phyloP scores from a whole-genome alignment of 2,113 vertebrate species.

The Dinomys branickii region DNA sequence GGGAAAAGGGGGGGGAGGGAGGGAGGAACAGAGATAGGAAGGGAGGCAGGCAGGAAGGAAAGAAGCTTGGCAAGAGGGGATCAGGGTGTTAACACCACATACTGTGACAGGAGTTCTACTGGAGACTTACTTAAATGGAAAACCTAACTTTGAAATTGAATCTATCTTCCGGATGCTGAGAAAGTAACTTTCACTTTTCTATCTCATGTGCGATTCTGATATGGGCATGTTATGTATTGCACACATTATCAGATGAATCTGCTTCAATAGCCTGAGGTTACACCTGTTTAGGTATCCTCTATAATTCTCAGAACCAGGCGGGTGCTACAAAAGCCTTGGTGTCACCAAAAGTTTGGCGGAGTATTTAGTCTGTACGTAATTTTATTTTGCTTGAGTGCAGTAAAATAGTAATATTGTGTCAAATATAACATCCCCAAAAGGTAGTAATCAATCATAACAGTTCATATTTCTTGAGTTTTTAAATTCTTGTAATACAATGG shows the following conservation, averaged over 20 bases:
- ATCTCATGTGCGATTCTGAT: neutral
- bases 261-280: neutral
- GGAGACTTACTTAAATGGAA: neutral
- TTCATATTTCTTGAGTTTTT: conserved; percentile 31
- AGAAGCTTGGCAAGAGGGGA: neutral
- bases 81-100: neutral
- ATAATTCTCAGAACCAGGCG: conserved; percentile 1
- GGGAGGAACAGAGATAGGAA: neutral
- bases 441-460: neutral
- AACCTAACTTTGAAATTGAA: neutral
- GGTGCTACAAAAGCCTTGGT: conserved; percentile 37
- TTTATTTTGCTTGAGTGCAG: neutral
- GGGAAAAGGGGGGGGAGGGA: neutral
- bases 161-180: neutral
- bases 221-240: neutral
- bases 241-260: conserved; percentile 26
- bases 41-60: neutral
- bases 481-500: neutral
- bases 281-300: neutral
- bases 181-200: conserved; percentile 1
- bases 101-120: neutral
- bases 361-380: neutral
- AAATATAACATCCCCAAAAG: neutral
- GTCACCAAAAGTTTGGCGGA: neutral
- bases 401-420: conserved; percentile 23